Evolutionary conservation across 2,797 vertebrate species (phyloP).

Genomic region (Hyperoplus lanceolatus): DNA sequence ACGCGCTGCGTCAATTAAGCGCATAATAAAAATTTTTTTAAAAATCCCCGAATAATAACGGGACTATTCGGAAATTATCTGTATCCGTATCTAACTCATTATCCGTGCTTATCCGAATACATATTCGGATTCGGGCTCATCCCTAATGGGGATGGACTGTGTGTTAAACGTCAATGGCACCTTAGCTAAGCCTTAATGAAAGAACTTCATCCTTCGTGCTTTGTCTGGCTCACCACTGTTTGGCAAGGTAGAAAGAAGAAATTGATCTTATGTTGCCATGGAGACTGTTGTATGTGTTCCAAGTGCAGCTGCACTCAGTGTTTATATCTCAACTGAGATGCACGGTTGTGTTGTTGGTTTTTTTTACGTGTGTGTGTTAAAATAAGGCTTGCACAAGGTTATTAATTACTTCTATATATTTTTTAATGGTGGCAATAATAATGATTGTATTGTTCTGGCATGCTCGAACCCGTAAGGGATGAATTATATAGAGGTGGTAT

Average conservation of each 20-base stretch:
- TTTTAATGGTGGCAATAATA: neutral
- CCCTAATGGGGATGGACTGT: neutral
- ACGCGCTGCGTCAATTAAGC: no score
- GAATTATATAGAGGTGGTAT: neutral
- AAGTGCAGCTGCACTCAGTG: slow-evolving; percentile 55
- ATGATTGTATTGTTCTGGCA: neutral
- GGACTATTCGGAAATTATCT: no score
- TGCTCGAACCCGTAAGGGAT: neutral
- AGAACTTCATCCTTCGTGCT: slow-evolving; percentile 60
- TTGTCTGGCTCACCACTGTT: slow-evolving; percentile 56
- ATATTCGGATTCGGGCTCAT: no score
- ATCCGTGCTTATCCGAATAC: no score
- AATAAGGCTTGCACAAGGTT: neutral
- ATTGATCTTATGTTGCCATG: slow-evolving; percentile 81
- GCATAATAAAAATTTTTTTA: no score
- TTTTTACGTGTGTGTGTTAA: neutral
- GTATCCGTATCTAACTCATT: no score
- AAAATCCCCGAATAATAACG: no score
- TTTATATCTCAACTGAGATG: slow-evolving; percentile 60
- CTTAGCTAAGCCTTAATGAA: slow-evolving; percentile 67
- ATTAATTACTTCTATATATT: no score
- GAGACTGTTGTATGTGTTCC: slow-evolving; percentile 67
- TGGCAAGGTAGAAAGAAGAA: slow-evolving; percentile 64
- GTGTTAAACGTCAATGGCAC: slow-evolving; percentile 47
- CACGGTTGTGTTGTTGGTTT: neutral